Conservation (phyloP, 1,140 invertebrate species). For the Drosophila varians region DNA sequence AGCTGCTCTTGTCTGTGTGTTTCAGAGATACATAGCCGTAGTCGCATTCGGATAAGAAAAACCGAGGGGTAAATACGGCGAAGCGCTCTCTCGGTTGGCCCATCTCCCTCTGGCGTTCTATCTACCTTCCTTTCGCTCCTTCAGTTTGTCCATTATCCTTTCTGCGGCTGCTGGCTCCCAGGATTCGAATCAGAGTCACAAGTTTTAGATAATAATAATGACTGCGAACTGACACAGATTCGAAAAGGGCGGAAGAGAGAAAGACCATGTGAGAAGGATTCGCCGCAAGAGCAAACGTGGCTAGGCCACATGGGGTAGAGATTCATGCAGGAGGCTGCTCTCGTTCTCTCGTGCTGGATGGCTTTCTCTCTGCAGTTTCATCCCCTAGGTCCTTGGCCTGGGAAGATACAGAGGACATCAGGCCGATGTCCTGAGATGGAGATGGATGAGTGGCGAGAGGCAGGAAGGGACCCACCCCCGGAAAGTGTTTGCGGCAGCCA, state of each 20-base stretch:
- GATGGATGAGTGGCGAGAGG: slow-evolving; percentile 7
- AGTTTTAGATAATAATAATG: slow-evolving; percentile 58
- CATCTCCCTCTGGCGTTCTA: background rate
- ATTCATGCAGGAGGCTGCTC: background rate
- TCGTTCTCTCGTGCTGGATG: slow-evolving; percentile 1
- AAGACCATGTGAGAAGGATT: background rate
- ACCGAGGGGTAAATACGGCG: slow-evolving; percentile 44
- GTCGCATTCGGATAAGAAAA: slow-evolving; percentile 75
- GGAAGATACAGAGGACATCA: slow-evolving; percentile 68
- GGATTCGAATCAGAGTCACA: slow-evolving; percentile 57
- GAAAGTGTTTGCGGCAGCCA: slow-evolving; percentile 40
- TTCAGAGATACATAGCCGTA: slow-evolving; percentile 75
- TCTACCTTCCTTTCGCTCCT: slow-evolving; percentile 1
- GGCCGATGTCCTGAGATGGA: slow-evolving; percentile 36
- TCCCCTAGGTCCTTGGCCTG: slow-evolving; percentile 52
- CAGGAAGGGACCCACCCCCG: slow-evolving; percentile 35
- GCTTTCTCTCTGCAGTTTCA: slow-evolving; percentile 54
- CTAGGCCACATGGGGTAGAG: no score
- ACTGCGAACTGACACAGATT: slow-evolving; percentile 74
- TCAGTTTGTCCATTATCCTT: slow-evolving; percentile 45
- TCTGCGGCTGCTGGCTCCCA: slow-evolving; percentile 54
- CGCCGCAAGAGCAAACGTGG: slow-evolving; percentile 11
- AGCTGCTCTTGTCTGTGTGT: slow-evolving; percentile 49
- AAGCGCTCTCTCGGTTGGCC: slow-evolving; percentile 5
- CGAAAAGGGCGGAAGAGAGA: slow-evolving; percentile 9